A percentile compares a stretch with the other conserved stretches of the same genome.
Conservation (phyloP, 1,140 invertebrate genomes). For the Whitmania pigra region DNA sequence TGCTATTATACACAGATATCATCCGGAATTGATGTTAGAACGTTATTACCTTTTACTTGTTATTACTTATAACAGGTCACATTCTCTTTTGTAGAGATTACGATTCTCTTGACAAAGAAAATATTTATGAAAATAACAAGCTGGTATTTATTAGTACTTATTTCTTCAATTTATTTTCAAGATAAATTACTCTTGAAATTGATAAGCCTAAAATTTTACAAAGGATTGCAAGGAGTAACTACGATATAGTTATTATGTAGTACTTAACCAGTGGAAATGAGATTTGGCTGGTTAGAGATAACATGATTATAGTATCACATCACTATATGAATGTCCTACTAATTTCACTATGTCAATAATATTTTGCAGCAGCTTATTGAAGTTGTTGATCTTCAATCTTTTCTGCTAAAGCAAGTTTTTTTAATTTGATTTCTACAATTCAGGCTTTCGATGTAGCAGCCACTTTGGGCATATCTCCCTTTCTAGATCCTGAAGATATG, state of each 20-base stretch:
- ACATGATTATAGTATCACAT: too few relatives aligned
- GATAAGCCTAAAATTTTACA: too few relatives aligned
- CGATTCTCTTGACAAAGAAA: constrained; percentile 53
- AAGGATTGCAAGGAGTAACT: too few relatives aligned
- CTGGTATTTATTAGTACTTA: constrained; percentile 34
- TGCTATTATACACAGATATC: constrained; percentile 86
- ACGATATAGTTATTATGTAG: too few relatives aligned
- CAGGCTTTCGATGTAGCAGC: constrained; percentile 80
- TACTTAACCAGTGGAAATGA: too few relatives aligned
- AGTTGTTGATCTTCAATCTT: background rate
- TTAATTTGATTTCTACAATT: background rate
- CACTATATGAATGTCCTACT: too few relatives aligned
- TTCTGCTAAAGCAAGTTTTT: background rate
- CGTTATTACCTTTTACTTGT: background rate
- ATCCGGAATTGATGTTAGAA: constrained; percentile 88
- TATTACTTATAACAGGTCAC: background rate
- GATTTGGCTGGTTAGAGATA: too few relatives aligned
- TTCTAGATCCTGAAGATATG: constrained; percentile 88
- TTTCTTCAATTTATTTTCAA: background rate
- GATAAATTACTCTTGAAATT: too few relatives aligned
- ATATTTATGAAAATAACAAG: constrained; percentile 77
- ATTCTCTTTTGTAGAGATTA: constrained; percentile 61
- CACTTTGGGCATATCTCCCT: constrained; percentile 77
- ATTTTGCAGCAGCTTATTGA: too few relatives aligned
- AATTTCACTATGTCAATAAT: too few relatives aligned